These are phyloP conservation scores for Athrips mouffetella DNA, from an alignment of 2,888 invertebrate genomes.

Conservation along the genomic window DNA sequence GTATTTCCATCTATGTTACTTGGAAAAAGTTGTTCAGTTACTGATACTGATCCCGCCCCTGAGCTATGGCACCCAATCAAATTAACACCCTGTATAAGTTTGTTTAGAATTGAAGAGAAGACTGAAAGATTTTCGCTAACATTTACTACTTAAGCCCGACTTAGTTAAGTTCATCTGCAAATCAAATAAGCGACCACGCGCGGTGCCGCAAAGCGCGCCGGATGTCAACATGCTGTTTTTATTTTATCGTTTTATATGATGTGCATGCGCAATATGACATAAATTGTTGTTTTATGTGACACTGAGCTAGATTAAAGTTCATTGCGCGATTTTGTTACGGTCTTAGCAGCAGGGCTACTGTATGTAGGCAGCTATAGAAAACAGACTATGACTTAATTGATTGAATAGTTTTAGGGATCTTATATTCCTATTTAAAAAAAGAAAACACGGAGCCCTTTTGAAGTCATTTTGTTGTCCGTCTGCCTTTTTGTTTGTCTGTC, in stretches of 20 bases:
- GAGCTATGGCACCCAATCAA: no score
- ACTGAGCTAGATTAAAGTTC: constrained; percentile 5
- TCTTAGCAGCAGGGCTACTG: neutral
- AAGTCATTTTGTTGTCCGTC: no score
- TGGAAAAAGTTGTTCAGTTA: no score
- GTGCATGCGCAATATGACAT: constrained; percentile 2
- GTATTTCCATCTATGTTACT: no score
- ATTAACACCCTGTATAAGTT: no score
- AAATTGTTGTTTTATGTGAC: constrained; percentile 17
- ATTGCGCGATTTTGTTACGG: neutral
- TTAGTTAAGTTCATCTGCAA: constrained; percentile 61
- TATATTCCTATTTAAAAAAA: no score
- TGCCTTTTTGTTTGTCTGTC: no score
- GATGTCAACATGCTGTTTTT: constrained; percentile 42
- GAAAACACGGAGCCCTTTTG: no score
- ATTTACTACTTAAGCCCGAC: constrained; percentile 12
- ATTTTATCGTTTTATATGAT: constrained; percentile 14
- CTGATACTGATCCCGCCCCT: no score
- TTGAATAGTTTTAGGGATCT: no score
- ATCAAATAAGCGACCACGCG: constrained; percentile 66
- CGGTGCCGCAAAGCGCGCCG: constrained; percentile 34
- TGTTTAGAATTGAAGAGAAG: no score
- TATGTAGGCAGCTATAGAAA: neutral
- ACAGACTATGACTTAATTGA: neutral
- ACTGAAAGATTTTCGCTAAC: neutral